Evolutionary conservation across 2,797 vertebrate genomes (phyloP).

Genomic region (Sphaeramia orbicularis): DNA sequence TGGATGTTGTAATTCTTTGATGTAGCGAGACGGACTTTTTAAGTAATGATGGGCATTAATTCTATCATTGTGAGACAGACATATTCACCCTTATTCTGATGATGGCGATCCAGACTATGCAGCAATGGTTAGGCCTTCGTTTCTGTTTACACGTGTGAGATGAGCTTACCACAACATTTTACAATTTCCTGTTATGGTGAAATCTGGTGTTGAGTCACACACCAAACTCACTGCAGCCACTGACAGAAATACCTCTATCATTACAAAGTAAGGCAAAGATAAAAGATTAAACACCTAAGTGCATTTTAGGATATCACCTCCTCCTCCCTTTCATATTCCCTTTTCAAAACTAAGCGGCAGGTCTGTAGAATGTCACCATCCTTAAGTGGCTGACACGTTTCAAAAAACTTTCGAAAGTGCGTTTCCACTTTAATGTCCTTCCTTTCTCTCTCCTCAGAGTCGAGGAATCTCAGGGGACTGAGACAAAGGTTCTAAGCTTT

Average conservation of each 20-base stretch:
- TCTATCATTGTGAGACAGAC: no score
- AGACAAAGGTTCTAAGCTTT: conserved; percentile 41
- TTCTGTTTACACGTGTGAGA: no score
- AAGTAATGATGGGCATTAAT: no score
- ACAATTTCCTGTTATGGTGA: no score
- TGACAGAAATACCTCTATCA: neutral
- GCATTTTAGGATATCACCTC: conserved; percentile 1
- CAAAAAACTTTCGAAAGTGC: conserved; percentile 39
- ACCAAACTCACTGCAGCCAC: neutral
- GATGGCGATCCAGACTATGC: no score
- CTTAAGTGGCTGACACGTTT: conserved; percentile 34
- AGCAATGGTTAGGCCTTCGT: no score
- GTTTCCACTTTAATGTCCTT: conserved; percentile 42
- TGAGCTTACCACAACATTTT: no score
- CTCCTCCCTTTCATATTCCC: conserved; percentile 16
- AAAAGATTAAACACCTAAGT: neutral
- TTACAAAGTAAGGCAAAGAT: neutral
- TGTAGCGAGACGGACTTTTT: no score
- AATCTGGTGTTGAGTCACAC: no score
- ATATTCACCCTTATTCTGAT: no score
- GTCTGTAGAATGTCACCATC: conserved; percentile 15
- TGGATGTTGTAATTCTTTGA: no score
- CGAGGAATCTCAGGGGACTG: conserved; percentile 37
- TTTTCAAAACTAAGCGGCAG: conserved; percentile 8
- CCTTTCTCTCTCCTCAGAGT: conserved; percentile 20